A percentile compares a stretch with the other conserved stretches of the same genome.
phyloP scores from a whole-genome alignment of 2,113 vertebrate genomes.

The Eclectus roratus region DNA sequence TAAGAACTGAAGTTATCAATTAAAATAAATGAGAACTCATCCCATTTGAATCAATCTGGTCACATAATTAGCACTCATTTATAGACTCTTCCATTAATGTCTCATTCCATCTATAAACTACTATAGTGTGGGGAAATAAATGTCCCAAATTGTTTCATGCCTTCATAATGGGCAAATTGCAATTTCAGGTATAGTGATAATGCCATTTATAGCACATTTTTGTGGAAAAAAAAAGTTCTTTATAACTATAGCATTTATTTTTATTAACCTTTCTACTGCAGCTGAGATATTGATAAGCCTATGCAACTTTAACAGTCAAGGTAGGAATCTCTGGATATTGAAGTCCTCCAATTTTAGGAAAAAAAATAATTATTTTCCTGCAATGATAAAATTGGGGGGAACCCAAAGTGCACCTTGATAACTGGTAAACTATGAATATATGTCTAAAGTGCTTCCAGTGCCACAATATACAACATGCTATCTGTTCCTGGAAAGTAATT shows the following conservation, averaged over 20 bases:
- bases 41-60: not conserved
- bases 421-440: not conserved
- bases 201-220: not conserved
- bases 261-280: not conserved
- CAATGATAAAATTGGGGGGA: not conserved
- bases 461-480: not conserved
- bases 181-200: not conserved
- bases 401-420: not conserved
- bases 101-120: not conserved
- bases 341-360: not conserved
- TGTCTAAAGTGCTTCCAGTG: not conserved
- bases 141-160: not conserved
- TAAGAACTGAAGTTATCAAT: not conserved
- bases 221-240: not conserved
- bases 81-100: not conserved
- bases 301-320: not conserved
- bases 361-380: not conserved
- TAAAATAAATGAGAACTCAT: not conserved
- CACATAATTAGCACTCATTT: slow-evolving; percentile 19
- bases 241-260: not conserved
- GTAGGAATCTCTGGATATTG: not conserved
- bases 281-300: not conserved
- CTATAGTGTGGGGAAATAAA: not conserved
- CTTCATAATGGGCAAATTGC: not conserved
- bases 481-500: not conserved